phyloP scores from a whole-genome alignment of 1,140 invertebrate genomes.

The Macrobrachium nipponense region DNA sequence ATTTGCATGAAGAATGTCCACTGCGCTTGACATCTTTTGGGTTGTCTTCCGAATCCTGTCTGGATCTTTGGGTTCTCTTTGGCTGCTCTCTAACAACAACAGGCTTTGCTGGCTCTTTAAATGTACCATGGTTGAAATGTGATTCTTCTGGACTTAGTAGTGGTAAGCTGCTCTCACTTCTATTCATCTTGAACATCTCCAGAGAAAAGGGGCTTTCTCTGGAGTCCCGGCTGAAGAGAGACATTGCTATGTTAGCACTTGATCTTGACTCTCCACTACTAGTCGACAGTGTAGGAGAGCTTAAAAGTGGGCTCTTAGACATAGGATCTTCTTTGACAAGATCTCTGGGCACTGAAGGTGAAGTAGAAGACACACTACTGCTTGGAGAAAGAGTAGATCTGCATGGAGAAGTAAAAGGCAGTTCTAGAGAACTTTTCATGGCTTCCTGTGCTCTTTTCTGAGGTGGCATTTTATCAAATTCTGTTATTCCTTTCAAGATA shows the following conservation, averaged over 20 bases:
- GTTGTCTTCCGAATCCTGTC: slow-evolving; percentile 7
- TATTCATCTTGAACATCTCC: slow-evolving; percentile 53
- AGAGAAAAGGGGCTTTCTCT: slow-evolving; percentile 48
- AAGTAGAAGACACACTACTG: slow-evolving; percentile 54
- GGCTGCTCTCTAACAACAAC: slow-evolving; percentile 23
- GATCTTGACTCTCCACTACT: slow-evolving; percentile 54
- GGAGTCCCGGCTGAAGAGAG: slow-evolving; percentile 28
- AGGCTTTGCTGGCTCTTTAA: slow-evolving; percentile 43
- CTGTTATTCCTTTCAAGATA: slow-evolving; percentile 35
- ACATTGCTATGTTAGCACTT: slow-evolving; percentile 41
- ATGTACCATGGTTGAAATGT: slow-evolving; percentile 47
- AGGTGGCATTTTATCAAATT: slow-evolving; percentile 38
- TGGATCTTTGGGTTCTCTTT: slow-evolving; percentile 12
- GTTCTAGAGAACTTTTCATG: slow-evolving; percentile 34
- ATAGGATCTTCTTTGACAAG: slow-evolving; percentile 39
- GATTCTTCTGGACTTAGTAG: slow-evolving; percentile 53
- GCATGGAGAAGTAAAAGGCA: slow-evolving; percentile 39
- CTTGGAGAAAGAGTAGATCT: slow-evolving; percentile 40
- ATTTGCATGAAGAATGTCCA: neutral
- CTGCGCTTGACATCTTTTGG: slow-evolving; percentile 22
- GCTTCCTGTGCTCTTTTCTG: slow-evolving; percentile 46
- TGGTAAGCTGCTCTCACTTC: slow-evolving; percentile 58
- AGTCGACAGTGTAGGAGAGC: slow-evolving; percentile 50
- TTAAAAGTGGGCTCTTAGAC: slow-evolving; percentile 44
- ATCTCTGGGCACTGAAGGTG: slow-evolving; percentile 36